These are phyloP conservation scores for Aphis craccivora DNA, from an alignment of 1,140 invertebrate genomes.

Conservation along the genomic window DNA sequence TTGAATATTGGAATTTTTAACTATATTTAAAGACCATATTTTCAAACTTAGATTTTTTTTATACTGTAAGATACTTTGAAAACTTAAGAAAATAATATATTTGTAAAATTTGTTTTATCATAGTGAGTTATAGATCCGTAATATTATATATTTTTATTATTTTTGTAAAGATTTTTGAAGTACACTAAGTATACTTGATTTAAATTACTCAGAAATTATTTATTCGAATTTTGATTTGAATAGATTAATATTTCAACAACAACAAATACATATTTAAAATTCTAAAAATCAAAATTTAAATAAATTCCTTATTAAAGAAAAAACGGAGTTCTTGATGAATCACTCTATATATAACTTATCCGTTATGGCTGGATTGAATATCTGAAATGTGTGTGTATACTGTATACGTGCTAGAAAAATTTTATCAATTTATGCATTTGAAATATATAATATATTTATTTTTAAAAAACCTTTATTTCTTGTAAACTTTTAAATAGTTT, in stretches of 20 bases:
- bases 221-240: no score
- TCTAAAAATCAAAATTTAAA: no score
- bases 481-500: background rate
- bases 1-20: background rate
- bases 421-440: background rate
- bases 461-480: background rate
- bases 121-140: background rate
- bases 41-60: background rate
- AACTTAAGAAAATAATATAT: background rate
- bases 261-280: no score
- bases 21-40: no score
- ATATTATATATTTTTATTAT: no score
- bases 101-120: background rate
- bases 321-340: background rate
- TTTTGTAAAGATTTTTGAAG: background rate
- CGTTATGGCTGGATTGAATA: background rate
- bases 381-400: background rate
- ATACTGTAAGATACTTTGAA: background rate
- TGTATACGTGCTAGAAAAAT: background rate
- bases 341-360: background rate
- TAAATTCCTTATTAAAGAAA: no score
- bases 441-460: background rate
- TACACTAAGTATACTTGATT: background rate
- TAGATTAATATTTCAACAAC: no score
- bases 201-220: no score